Base-by-base conservation (phyloP, 1,140 invertebrate genomes). In the Plodia interpunctella region DNA sequence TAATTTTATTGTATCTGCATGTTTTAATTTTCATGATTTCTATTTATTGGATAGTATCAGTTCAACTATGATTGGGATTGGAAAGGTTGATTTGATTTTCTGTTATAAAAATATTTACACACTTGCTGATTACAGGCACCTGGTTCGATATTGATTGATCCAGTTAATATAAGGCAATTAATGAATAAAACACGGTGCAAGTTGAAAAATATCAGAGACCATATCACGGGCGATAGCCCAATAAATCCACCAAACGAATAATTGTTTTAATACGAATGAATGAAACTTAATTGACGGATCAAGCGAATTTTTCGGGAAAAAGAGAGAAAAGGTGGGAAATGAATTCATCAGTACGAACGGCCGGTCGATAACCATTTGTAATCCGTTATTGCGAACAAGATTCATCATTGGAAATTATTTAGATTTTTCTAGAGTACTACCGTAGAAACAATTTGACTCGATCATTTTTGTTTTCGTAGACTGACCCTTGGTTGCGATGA, bases 261-360 rank as follows among this genome's bases (percentile, higher is more conserved):
- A 44, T 44, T 44, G 38, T 44, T 44, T 44, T 44, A 44, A 44
- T 44, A 44, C 38, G 38, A 44, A 44, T 44, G 38, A 44, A 44
- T 44, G 38, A 44, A 44, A 44, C 38, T 44, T 44, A 44, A 44
- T 44, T 44, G 38, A 44, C 38, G 38, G 38, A 44, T 44, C 38
- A 44, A 44, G 38, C 38, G 38, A 44, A 44, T 44, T 44, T 44
- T 44, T 44, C 15, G 13, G 38, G 38, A n/a, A 44, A 44, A 44
- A 44, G 38, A 44, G 13, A 2, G 38, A 44, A 44, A 44, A 15
- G 15, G 38, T 44, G 13, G 38, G 15, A 44, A 44, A 44, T 44
- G 38, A 44, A 44, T 44, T 44, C 38, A n/a, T 44, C 38, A 44
- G 38, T 44, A 1, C 38, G 38, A 44, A n/a, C 13, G 38, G 38